Conservation (phyloP, 2,888 invertebrate genomes). For the Eupsilia transversa region DNA sequence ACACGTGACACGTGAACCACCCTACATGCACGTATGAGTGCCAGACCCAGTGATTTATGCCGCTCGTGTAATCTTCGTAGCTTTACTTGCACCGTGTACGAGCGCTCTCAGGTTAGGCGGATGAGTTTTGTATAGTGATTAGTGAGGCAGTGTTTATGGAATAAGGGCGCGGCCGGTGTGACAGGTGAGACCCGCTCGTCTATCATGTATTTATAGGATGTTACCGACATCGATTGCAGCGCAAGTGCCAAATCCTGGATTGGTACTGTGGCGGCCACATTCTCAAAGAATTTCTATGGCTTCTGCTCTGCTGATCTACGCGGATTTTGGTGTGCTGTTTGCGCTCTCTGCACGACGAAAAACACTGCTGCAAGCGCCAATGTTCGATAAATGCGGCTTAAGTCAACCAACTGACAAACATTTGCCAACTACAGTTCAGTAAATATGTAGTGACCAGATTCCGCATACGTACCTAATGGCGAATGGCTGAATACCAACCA, state of each 20-base stretch:
- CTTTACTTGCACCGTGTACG: constrained; percentile 32
- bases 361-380: not conserved
- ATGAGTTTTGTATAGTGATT: constrained; percentile 6
- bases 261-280: not conserved
- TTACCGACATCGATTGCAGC: not conserved
- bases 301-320: not conserved
- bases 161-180: constrained; percentile 6
- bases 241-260: not conserved
- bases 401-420: not conserved
- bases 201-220: constrained; percentile 17
- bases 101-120: constrained; percentile 5
- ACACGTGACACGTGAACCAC: not conserved
- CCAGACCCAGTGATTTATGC: constrained; percentile 4
- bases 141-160: constrained; percentile 26
- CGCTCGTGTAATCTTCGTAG: constrained; percentile 16
- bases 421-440: constrained; percentile 8
- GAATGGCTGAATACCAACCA: constrained; percentile 8
- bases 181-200: not conserved
- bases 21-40: not conserved
- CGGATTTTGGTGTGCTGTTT: not conserved
- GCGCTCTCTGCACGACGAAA: constrained; percentile 3
- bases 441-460: not conserved
- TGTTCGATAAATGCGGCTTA: not conserved
- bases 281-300: not conserved
- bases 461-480: not conserved